Base-by-base conservation (phyloP, 2,888 invertebrate genomes). In the Opisthograptis luteolata region DNA sequence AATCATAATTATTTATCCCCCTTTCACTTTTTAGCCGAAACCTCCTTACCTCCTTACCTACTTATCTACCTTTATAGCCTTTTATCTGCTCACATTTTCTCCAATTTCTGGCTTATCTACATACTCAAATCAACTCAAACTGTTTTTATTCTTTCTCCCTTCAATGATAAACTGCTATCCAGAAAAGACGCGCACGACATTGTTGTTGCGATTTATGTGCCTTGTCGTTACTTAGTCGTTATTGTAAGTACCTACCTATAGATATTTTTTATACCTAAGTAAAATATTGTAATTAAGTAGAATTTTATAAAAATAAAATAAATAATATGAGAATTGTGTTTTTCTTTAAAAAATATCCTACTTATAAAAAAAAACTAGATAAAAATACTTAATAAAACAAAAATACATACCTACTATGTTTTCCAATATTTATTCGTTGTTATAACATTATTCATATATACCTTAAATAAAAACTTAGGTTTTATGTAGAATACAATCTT, bases 161-260 rank as follows among this genome's bases (percentile, higher is more conserved):
- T 17, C 17, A 17, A n/a, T n/a, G n/a, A 2, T 2, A 3, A n/a
- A 24, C 24, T n/a, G n/a, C n/a, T 24, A n/a, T 6, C 24, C 24
- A 24, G 24, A 24, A 24, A 25, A 10, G n/a, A n/a, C n/a, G n/a
- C n/a, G n/a, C n/a, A 3, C 10, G 1, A 9, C 20, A 20, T 7
- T 20, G 9, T n/a, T n/a, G 9, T 5, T 10, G 25, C 24, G n/a
- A 24, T 24, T 35, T 25, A 35, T 7, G 20, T 35, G 32, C 45
- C 35, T 55, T 45, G 57, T 70, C 60, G 69, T 72, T 54, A 61
- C 55, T 58, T 62, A 65, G 55, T 62, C 42, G 51, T 42, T 58
- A 57, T 24, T 34, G 25, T 47, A 49, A 36, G 28, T 30, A 24
- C 27, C 36, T 30, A 24, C 27, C 36, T 54, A 48, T 36, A 31